Percentiles rank a stretch among this genome's conserved stretches.
Conservation (phyloP, 2,888 invertebrate species). For the Coremacera marginata region DNA sequence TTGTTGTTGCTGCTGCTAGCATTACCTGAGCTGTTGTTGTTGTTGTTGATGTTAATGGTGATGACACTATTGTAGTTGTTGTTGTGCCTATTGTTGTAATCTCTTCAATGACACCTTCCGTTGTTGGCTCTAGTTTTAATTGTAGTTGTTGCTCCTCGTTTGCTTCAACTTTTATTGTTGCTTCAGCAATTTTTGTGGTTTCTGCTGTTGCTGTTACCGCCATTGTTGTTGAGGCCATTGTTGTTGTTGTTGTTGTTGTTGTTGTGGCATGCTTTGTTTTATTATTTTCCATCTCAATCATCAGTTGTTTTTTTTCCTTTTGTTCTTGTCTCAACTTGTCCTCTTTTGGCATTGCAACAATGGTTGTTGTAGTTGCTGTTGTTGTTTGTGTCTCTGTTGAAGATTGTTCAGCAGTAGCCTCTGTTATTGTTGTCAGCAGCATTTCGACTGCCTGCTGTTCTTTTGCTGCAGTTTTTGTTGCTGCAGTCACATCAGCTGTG, state of each 20-base stretch:
- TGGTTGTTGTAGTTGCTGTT: not conserved
- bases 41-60: constrained; percentile 10
- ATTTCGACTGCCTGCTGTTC: not conserved
- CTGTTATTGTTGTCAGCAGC: too few species aligned
- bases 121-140: not conserved
- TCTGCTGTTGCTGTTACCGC: not conserved
- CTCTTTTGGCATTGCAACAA: not conserved
- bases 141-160: constrained; percentile 1
- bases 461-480: constrained; percentile 38
- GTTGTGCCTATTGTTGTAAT: constrained; percentile 26
- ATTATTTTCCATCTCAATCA: too few species aligned
- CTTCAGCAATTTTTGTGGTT: not conserved
- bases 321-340: constrained; percentile 25
- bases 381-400: constrained; percentile 8
- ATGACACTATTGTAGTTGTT: not conserved
- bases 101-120: not conserved
- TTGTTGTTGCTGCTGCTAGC: not conserved
- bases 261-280: constrained; percentile 8
- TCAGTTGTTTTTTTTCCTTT: constrained; percentile 3
- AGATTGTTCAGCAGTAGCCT: too few species aligned
- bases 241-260: constrained; percentile 21
- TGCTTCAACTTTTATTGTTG: constrained; percentile 24
- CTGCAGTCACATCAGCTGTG: constrained; percentile 39
- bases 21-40: not conserved
- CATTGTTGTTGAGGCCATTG: constrained; percentile 14